Base-by-base conservation (phyloP, 35 echinoderm and acorn worm genomes). In the Ophioderma brevispina region DNA sequence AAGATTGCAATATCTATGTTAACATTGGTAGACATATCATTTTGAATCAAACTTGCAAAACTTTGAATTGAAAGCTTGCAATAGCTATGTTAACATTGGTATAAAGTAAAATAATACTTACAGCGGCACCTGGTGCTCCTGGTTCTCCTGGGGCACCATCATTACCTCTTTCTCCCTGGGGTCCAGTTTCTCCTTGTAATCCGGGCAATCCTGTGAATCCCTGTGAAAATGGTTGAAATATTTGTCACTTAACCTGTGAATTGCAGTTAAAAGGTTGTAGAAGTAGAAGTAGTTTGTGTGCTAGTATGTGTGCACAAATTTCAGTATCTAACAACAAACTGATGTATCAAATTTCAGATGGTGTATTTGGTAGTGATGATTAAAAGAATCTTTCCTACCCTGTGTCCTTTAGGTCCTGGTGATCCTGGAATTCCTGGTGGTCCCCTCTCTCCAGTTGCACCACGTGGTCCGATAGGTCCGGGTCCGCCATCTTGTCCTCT, bases 111-210 rank as follows among this genome's bases (percentile, higher is more conserved):
- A 46, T 46, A 8, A 17, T 70, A 70, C 59, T 70, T 70, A 70
- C 59, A 13, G 59, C 28, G 28, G 59, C 59, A 34, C 83, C 83
- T 36, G 83, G 90, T 4, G 92, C 40, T 78, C 91, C 95, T 11
- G 87, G 37, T 37, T 89, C 76, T 78, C 95, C 91, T 70, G 78
- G 37, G 17, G 83, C 39, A 79, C 95, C 92, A 84, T 85, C 63
- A 40, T 64, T 64, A 28, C 94, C 94, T 39, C 91, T 81, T 50
- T 92, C 89, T 81, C 94, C 94, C 94, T 95, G 81, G 14, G 31
- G 15, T 70, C 85, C 85, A 36, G 59, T 81, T 33, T 92, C 85
- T 82, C 84, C 85, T 37, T 87, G 86, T 55, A 81, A 55, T 87
- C 84, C 84, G 37, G 85, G 85, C 6, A 79, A 77, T 81, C 84